A percentile compares a stretch with the other conserved stretches of the same genome.
These are phyloP conservation scores for Tenthredo mesomela DNA, from an alignment of 2,888 invertebrate genomes.

Conservation along the genomic window DNA sequence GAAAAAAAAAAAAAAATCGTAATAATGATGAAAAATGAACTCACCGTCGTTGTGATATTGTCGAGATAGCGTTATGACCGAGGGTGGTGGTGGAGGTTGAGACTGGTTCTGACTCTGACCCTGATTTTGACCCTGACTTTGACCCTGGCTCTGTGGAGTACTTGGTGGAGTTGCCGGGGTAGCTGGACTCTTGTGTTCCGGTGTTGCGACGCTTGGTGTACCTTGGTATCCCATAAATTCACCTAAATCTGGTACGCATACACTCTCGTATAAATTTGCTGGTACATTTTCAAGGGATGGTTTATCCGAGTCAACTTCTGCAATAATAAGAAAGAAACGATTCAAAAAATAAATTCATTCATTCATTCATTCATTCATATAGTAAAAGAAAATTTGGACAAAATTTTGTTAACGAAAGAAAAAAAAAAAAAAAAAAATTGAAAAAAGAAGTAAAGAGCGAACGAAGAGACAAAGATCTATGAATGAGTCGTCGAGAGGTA, in stretches of 20 bases:
- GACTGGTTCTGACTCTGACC: conserved; percentile 44
- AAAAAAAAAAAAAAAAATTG: neutral
- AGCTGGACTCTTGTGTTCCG: conserved; percentile 77
- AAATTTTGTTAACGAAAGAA: neutral
- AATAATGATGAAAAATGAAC: conserved; percentile 56
- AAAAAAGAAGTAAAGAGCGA: neutral
- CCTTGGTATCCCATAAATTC: conserved; percentile 83
- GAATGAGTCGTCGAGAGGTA: conserved; percentile 29
- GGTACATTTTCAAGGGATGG: conserved; percentile 86
- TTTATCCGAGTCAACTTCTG: conserved; percentile 90
- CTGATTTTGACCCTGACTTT: conserved; percentile 57
- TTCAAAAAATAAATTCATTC: neutral
- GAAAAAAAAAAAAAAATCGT: neutral
- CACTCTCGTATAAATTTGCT: conserved; percentile 89
- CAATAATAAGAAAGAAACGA: conserved; percentile 61
- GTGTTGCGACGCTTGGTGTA: conserved; percentile 64
- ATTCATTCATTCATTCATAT: neutral
- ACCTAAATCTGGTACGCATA: conserved; percentile 88
- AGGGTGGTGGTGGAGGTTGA: conserved; percentile 52
- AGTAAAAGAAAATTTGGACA: neutral
- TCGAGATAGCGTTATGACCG: conserved; percentile 64
- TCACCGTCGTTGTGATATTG: conserved; percentile 75
- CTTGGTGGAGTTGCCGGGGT: conserved; percentile 68
- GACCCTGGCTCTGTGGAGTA: conserved; percentile 59
- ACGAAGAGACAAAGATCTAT: conserved; percentile 39